These are phyloP conservation scores for Aquatica leii DNA, from an alignment of 2,888 invertebrate genomes.

Conservation along the genomic window DNA sequence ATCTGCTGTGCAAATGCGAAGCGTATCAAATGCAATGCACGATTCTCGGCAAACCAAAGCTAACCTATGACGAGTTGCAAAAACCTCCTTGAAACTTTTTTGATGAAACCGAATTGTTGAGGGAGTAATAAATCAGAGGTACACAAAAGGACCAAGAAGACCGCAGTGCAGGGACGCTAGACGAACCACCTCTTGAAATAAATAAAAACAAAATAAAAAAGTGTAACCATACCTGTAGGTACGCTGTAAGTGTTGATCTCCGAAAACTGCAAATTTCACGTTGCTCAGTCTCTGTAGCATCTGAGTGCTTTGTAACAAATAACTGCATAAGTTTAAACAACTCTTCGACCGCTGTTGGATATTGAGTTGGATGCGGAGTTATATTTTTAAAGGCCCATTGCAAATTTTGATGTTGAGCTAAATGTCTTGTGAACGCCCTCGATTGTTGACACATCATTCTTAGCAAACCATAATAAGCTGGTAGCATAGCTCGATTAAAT, in stretches of 20 bases:
- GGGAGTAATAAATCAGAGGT: too few species aligned
- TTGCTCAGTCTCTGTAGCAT: constrained; percentile 77
- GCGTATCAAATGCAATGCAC: too few species aligned
- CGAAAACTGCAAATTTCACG: constrained; percentile 87
- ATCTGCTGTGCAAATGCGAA: too few species aligned
- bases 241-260: constrained; percentile 85
- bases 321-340: constrained; percentile 89
- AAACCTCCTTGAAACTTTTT: too few species aligned
- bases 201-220: too few species aligned
- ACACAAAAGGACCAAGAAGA: too few species aligned
- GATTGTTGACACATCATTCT: constrained; percentile 92
- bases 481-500: constrained; percentile 93
- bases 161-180: too few species aligned
- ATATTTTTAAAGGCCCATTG: constrained; percentile 98
- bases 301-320: constrained; percentile 84
- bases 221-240: constrained; percentile 72
- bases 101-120: too few species aligned
- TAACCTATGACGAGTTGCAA: too few species aligned
- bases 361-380: constrained; percentile 94
- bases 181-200: too few species aligned
- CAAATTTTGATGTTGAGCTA: constrained; percentile 93
- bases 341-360: constrained; percentile 91
- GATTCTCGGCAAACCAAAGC: too few species aligned
- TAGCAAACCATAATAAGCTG: constrained; percentile 89
- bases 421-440: constrained; percentile 81